Conservation (phyloP, 2,113 vertebrate species). For the Pogona vitticeps region DNA sequence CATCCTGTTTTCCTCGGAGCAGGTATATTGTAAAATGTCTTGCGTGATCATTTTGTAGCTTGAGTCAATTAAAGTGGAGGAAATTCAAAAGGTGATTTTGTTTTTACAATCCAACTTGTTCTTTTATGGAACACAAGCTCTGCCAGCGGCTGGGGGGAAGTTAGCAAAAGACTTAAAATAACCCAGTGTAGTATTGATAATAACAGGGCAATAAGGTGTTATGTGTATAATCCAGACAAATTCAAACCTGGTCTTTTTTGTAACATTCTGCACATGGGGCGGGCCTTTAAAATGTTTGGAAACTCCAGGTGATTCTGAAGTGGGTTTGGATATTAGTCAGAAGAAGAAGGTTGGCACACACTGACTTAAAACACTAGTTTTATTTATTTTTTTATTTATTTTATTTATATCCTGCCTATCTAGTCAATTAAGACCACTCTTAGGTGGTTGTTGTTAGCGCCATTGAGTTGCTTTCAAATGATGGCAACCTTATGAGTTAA, state of each 20-base stretch:
- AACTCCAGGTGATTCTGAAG: not conserved
- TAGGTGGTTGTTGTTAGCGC: no score
- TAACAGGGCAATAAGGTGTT: constrained; percentile 63
- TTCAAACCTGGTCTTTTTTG: not conserved
- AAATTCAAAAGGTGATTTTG: constrained; percentile 37
- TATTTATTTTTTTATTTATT: no score
- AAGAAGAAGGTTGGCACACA: no score
- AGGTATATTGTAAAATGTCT: constrained; percentile 51
- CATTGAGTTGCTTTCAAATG: no score
- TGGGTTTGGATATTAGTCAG: not conserved
- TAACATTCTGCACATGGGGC: no score
- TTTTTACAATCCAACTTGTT: not conserved
- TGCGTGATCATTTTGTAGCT: constrained; percentile 30
- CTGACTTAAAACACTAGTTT: not conserved
- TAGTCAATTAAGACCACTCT: no score
- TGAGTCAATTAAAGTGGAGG: constrained; percentile 35
- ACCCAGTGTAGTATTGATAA: constrained; percentile 49
- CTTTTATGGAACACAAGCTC: constrained; percentile 44
- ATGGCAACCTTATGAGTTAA: no score
- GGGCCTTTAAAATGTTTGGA: not conserved
- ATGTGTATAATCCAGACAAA: not conserved
- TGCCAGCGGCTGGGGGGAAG: constrained; percentile 18
- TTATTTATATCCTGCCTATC: no score
- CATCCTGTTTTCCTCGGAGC: constrained; percentile 32
- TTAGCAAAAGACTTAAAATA: constrained; percentile 49